These are phyloP conservation scores for Trachythela sp. DNA, from an alignment of 64 coral and sea anemone genomes.

Conservation along the genomic window DNA sequence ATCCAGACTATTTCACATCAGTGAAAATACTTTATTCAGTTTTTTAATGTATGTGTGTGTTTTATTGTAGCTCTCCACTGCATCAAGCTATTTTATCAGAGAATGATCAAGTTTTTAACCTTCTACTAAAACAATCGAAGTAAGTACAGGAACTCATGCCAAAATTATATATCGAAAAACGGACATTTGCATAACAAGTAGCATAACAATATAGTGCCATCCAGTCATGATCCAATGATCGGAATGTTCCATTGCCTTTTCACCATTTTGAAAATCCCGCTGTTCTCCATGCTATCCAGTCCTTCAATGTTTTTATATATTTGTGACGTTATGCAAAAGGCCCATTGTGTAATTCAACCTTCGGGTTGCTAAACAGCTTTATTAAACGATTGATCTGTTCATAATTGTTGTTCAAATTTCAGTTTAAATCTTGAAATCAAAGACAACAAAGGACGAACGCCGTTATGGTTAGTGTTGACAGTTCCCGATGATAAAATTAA, in stretches of 20 bases:
- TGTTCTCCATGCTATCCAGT: too few species aligned
- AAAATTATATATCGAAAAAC: neutral
- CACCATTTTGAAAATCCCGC: too few species aligned
- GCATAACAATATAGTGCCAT: too few species aligned
- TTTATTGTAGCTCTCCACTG: slow-evolving; percentile 65
- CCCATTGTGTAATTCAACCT: too few species aligned
- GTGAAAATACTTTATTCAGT: neutral
- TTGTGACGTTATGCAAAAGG: neutral
- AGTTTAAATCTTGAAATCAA: slow-evolving; percentile 84
- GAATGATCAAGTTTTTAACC: slow-evolving; percentile 72
- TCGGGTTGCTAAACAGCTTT: neutral
- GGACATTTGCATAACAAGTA: too few species aligned
- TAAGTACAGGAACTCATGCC: slow-evolving; percentile 15
- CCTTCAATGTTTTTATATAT: too few species aligned
- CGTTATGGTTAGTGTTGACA: slow-evolving; percentile 74
- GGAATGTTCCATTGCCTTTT: too few species aligned
- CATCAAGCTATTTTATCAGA: slow-evolving; percentile 80
- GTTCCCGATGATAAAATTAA: slow-evolving; percentile 54
- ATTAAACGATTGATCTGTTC: neutral
- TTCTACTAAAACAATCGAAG: slow-evolving; percentile 79
- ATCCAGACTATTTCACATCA: too few species aligned
- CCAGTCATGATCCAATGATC: too few species aligned
- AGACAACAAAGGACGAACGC: slow-evolving; percentile 58
- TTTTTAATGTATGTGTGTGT: neutral
- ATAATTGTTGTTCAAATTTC: neutral